These are phyloP conservation scores for Mus musculus DNA, from an alignment of 2,113 vertebrate genomes.

Conservation along the genomic window GRCm39 chr2:99364501-99365000, in stretches of 20 bases:
- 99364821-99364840: neutral
- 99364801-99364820: neutral
- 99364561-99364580: neutral
- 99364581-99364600: neutral
- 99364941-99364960: neutral
- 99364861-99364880: neutral
- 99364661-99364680: neutral
- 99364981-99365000: neutral
- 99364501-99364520: neutral
- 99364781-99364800: neutral
- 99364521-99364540: neutral
- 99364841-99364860: neutral
- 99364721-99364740: neutral
- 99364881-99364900: neutral
- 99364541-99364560: neutral
- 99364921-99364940: neutral
- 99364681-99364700: neutral
- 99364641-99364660: fast-evolving
- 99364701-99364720: neutral
- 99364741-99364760: neutral
- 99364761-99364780: neutral
- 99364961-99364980: neutral
- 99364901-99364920: neutral
- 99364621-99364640: no score
- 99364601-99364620: no score